These are phyloP conservation scores for Heliconius nattereri DNA, from an alignment of 1,140 invertebrate genomes.

Conservation along the genomic window DNA sequence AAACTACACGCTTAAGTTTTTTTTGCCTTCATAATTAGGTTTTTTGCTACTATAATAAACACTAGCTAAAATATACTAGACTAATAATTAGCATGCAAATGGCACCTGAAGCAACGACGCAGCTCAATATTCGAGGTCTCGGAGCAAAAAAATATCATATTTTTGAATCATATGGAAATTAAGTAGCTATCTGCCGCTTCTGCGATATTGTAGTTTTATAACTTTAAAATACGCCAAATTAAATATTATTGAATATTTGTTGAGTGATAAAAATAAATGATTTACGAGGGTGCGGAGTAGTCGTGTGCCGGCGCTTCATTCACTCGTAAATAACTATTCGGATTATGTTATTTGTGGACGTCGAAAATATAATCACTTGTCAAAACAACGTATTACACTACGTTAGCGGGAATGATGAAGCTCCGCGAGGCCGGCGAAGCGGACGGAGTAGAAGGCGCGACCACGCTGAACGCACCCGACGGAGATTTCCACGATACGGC, in stretches of 20 bases:
- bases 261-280: background rate
- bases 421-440: no score
- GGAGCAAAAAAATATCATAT: constrained; percentile 40
- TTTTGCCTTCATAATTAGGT: constrained; percentile 26
- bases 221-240: background rate
- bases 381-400: constrained; percentile 10
- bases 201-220: constrained; percentile 16
- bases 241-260: background rate
- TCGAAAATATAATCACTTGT: constrained; percentile 26
- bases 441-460: background rate
- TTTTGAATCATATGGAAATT: constrained; percentile 33
- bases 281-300: background rate
- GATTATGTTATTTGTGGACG: constrained; percentile 19
- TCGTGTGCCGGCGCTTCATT: constrained; percentile 6
- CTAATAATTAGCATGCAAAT: constrained; percentile 41
- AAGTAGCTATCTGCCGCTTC: constrained; percentile 16
- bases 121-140: constrained; percentile 31
- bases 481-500: background rate
- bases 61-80: constrained; percentile 30
- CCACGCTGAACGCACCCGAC: background rate
- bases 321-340: background rate
- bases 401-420: no score
- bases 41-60: constrained; percentile 25
- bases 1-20: constrained; percentile 3
- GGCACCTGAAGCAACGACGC: constrained; percentile 31